Percentiles rank a stretch among this genome's conserved stretches.
phyloP scores from a whole-genome alignment of 2,797 vertebrate genomes.

The Halcyon leucocephala region DNA sequence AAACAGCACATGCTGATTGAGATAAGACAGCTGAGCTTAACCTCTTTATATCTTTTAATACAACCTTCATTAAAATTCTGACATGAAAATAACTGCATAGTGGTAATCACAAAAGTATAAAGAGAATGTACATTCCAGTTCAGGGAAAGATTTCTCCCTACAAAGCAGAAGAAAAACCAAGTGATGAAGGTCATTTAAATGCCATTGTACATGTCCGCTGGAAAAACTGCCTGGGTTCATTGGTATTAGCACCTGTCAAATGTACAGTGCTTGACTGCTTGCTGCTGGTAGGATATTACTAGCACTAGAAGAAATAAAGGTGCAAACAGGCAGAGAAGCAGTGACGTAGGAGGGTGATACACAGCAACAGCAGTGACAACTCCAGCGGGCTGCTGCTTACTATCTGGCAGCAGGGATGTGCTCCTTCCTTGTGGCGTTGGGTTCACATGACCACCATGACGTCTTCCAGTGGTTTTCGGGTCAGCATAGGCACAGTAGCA shows the following conservation, averaged over 20 bases:
- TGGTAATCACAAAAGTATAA: not conserved
- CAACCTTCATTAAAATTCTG: not conserved
- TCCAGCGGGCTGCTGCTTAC: not conserved
- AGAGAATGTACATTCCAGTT: not conserved
- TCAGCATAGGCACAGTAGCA: slow-evolving; percentile 88
- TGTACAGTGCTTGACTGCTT: not conserved
- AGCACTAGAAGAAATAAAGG: not conserved
- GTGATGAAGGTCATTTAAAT: not conserved
- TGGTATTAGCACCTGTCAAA: not conserved
- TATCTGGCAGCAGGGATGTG: not conserved
- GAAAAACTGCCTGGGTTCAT: not conserved
- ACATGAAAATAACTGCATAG: not conserved
- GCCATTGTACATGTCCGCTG: not conserved
- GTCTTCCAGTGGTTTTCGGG: slow-evolving; percentile 86
- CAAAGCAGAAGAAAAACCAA: not conserved
- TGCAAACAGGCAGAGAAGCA: not conserved
- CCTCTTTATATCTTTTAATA: not conserved
- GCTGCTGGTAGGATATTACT: not conserved
- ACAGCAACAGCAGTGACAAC: not conserved
- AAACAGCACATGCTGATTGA: not conserved
- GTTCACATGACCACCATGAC: slow-evolving; percentile 85
- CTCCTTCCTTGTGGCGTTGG: not conserved
- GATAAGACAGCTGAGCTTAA: not conserved
- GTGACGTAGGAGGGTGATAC: accelerated
- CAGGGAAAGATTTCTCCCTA: not conserved